Conservation (phyloP, 2,797 vertebrate genomes). For the Peromyscus attwateri region DNA sequence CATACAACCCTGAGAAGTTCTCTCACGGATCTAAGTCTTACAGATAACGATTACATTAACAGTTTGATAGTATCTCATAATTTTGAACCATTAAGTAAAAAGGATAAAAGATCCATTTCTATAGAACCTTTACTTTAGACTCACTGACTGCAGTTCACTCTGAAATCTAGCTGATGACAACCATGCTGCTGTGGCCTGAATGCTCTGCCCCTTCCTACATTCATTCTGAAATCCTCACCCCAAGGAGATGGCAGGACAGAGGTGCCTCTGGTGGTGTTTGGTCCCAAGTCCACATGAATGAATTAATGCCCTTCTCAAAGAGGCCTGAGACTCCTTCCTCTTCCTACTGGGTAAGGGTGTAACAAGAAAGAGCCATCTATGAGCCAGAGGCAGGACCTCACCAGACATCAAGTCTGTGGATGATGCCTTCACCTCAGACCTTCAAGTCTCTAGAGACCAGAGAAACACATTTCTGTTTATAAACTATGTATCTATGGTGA, state of each 20-base stretch:
- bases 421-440: background rate
- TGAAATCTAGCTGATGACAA: conserved; percentile 35
- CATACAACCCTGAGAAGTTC: background rate
- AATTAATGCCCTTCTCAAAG: background rate
- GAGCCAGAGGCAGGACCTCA: background rate
- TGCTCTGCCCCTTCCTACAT: background rate
- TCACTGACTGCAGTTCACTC: background rate
- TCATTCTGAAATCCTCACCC: background rate
- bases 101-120: conserved; percentile 2
- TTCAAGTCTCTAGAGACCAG: background rate
- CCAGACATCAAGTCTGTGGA: background rate
- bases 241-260: background rate
- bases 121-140: conserved; percentile 45
- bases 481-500: background rate
- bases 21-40: background rate
- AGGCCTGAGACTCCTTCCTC: background rate
- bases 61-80: background rate
- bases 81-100: conserved; percentile 56
- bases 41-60: conserved; percentile 51
- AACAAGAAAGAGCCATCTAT: background rate
- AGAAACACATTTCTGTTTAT: background rate
- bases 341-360: too few relatives aligned
- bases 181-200: background rate
- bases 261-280: background rate
- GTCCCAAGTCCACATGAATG: background rate